Conservation (phyloP, 2,113 vertebrate genomes). For the Heptranchias perlo region DNA sequence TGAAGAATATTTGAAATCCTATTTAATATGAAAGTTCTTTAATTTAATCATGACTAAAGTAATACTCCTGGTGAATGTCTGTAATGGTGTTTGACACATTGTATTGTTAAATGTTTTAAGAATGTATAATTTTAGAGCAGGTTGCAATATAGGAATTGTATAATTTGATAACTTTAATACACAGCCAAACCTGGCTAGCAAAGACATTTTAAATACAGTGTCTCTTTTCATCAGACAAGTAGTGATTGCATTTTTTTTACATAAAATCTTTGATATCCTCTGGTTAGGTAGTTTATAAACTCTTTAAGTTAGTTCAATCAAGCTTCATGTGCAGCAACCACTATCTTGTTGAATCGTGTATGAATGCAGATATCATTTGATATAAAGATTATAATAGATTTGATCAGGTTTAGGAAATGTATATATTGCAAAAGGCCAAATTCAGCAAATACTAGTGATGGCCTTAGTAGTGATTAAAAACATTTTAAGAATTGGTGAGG, state of each 20-base stretch:
- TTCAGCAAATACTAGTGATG: neutral
- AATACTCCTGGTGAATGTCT: neutral
- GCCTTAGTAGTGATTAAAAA: neutral
- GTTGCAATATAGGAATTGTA: neutral
- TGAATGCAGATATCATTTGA: neutral
- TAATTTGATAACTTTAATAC: neutral
- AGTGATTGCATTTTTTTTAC: neutral
- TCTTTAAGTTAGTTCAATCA: neutral
- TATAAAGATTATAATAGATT: neutral
- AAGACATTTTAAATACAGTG: neutral
- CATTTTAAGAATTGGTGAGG: neutral
- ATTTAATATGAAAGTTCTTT: neutral
- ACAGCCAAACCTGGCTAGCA: neutral
- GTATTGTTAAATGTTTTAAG: neutral
- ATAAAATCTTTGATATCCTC: neutral
- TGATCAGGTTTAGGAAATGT: neutral
- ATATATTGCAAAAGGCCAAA: neutral
- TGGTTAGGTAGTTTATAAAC: neutral
- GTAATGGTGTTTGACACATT: neutral
- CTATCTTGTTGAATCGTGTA: neutral
- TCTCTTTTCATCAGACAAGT: neutral
- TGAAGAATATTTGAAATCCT: neutral
- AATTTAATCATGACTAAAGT: constrained; percentile 3
- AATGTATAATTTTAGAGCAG: neutral
- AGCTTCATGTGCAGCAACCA: neutral